phyloP scores from a whole-genome alignment of 1,140 invertebrate species.

The Laupala kohalensis region DNA sequence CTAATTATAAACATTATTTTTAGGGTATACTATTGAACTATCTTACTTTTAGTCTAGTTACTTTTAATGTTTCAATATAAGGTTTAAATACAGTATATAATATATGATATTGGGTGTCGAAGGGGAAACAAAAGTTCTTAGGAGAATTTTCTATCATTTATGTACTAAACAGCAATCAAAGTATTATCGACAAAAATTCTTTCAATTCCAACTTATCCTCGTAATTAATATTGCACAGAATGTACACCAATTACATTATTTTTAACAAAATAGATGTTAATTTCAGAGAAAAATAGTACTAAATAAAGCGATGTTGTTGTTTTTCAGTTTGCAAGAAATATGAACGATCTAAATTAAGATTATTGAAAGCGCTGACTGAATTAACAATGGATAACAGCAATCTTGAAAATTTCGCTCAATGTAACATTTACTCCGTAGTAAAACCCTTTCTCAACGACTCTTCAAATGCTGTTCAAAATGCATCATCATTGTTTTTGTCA shows the following conservation, averaged over 20 bases:
- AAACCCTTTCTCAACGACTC: background rate
- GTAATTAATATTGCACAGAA: background rate
- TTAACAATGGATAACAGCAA: background rate
- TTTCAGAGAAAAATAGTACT: background rate
- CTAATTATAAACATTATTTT: too few relatives aligned
- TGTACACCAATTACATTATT: background rate
- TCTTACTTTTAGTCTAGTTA: too few relatives aligned
- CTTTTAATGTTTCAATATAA: too few relatives aligned
- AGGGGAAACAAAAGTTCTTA: too few relatives aligned
- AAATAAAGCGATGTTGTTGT: background rate
- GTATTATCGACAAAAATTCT: too few relatives aligned
- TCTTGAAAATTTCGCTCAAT: background rate
- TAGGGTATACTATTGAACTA: too few relatives aligned
- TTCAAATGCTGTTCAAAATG: background rate
- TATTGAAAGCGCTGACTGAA: background rate
- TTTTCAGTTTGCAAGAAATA: background rate
- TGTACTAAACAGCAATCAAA: too few relatives aligned
- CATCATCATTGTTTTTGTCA: background rate
- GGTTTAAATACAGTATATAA: too few relatives aligned
- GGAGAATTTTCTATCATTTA: too few relatives aligned
- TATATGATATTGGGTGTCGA: too few relatives aligned
- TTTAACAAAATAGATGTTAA: too few relatives aligned
- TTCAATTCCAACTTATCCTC: background rate
- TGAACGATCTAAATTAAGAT: background rate
- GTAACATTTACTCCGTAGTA: background rate